Evolutionary conservation across 2,113 vertebrate species (phyloP), one percentile per base, ranked within the genome.

Genomic region (Microtus ochrogaster): DNA sequence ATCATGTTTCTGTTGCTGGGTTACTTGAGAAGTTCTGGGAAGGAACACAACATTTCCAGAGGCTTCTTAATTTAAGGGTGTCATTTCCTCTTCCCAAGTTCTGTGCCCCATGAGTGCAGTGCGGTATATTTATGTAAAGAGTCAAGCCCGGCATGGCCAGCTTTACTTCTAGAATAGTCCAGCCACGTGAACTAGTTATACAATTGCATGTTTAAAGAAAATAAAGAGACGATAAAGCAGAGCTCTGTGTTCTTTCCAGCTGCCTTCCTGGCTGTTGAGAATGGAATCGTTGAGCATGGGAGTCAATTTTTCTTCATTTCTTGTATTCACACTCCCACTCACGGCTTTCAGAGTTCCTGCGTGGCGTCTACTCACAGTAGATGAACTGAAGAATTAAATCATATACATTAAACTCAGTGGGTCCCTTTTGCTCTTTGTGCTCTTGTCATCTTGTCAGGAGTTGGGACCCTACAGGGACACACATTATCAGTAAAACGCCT

Each of bases 211-310:
- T 95, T 95, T 95, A 87, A 89, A 89, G 41, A 95, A 94, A 97
- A 97, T 41, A 66, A 65, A 49, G 77, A 74, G 92, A 92, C 94
- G 96, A 92, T 72, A 89, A 96, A 95, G 81, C 90, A 91, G 89
- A 96, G 88, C 95, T 94, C 8, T n/a, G 55, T 94, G 96, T 96
- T 96, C 92, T 90, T 97, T 95, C 44, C 94, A 84, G 95, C 97
- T 63, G 91, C 92, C 83, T 96, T 92, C 81, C 90, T 39, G 33
- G 79, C 87, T 97, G 92, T 95, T 97, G 95, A 96, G 97, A 97
- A 97, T 52, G 97, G 83, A 97, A 95, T 94, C 96, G 77, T 94
- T 95, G 94, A 94, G 39, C 6, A 0, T 78, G 49, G 65, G 89
- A 90, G 85, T 88, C 93, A 86, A 95, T 79, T 95, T 55, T 96